These are phyloP conservation scores for Scophthalmus maximus DNA, from an alignment of 2,113 vertebrate species.

Conservation along the genomic window DNA sequence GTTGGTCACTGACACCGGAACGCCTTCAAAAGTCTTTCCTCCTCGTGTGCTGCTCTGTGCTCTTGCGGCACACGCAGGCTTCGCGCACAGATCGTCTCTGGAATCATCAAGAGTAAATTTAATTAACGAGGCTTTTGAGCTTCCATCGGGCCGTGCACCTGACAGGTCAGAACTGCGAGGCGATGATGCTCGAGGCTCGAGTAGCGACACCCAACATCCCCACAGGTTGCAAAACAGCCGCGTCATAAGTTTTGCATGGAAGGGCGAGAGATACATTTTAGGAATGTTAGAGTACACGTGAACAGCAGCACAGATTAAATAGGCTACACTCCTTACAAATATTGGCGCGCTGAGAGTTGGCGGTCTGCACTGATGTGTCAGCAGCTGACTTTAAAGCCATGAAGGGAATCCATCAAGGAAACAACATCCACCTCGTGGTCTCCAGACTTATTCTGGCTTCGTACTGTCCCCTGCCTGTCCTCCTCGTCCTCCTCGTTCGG, in stretches of 20 bases:
- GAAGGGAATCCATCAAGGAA: constrained; percentile 24
- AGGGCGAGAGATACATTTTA: neutral
- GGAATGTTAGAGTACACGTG: no score
- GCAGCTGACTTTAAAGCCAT: no score
- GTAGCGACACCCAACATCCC: neutral
- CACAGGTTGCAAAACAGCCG: constrained; percentile 5
- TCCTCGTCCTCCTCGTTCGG: constrained; percentile 17
- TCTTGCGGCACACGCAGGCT: neutral
- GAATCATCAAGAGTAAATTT: no score
- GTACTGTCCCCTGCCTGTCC: constrained; percentile 1
- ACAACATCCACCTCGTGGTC: no score
- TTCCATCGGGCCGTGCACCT: constrained; percentile 14
- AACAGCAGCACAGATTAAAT: no score
- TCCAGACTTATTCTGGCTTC: no score
- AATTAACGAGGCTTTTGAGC: no score
- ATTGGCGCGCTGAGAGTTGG: no score
- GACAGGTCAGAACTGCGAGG: constrained; percentile 8
- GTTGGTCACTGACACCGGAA: constrained; percentile 26
- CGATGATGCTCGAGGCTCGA: neutral
- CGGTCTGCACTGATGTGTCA: neutral
- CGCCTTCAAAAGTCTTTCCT: neutral
- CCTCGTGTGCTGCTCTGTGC: neutral
- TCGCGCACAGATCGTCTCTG: no score
- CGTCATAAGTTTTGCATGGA: neutral
- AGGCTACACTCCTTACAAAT: no score